A percentile compares a stretch with the other conserved stretches of the same genome.
Evolutionary conservation across 1,140 invertebrate genomes (phyloP).

Genomic region (Leptestheria dahalacensis): DNA sequence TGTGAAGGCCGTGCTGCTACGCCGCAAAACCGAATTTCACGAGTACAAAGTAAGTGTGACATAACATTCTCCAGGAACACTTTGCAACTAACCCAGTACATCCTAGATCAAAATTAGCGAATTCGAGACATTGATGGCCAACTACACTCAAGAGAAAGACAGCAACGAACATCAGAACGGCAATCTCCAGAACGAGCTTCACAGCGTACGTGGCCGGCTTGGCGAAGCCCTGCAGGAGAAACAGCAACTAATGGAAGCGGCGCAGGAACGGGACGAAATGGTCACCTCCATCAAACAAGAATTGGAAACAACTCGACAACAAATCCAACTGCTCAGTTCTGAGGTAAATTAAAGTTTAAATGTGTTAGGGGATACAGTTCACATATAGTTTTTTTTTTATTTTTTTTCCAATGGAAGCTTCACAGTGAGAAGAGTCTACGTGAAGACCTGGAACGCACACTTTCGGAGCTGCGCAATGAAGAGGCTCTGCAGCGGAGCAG

Average conservation of each 20-base stretch:
- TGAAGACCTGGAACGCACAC: not conserved
- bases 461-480: not conserved
- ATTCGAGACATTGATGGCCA: not conserved
- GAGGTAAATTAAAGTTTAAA: not conserved
- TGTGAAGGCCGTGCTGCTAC: not conserved
- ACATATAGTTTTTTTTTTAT: not conserved
- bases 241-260: not conserved
- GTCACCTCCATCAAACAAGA: not conserved
- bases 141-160: not conserved
- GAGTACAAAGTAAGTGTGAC: not conserved
- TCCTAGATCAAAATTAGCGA: not conserved
- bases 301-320: not conserved
- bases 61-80: not conserved
- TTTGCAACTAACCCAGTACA: too few relatives aligned
- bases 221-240: not conserved
- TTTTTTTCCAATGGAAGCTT: constrained; percentile 1
- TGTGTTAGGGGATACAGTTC: too few relatives aligned
- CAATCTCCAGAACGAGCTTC: not conserved
- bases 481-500: constrained; percentile 1
- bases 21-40: not conserved
- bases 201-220: not conserved
- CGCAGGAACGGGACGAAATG: not conserved
- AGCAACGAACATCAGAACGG: not conserved
- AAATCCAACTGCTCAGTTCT: not conserved
- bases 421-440: not conserved